Percentiles rank a stretch among this genome's conserved stretches.
phyloP scores from a whole-genome alignment of 2,888 invertebrate genomes.

The Chrysodeixis includens region DNA sequence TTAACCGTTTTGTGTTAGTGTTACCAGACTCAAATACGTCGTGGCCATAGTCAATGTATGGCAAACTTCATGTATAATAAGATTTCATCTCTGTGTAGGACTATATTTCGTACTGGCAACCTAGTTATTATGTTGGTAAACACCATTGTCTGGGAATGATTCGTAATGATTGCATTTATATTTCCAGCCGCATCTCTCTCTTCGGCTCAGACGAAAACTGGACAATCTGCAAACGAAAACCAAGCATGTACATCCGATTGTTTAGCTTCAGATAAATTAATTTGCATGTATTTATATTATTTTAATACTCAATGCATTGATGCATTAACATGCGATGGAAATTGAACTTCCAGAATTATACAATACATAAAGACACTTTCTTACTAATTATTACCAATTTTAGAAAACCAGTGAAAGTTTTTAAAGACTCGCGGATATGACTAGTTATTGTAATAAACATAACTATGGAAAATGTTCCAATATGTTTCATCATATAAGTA shows the following conservation, averaged over 20 bases:
- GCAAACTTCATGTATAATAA: slow-evolving; percentile 46
- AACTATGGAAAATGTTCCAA: too few species aligned
- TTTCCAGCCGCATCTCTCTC: slow-evolving; percentile 76
- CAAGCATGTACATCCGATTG: background rate
- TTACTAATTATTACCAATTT: too few species aligned
- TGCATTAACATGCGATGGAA: too few species aligned
- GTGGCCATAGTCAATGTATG: slow-evolving; percentile 52
- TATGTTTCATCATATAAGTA: background rate
- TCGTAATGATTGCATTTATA: slow-evolving; percentile 81
- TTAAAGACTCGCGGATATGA: too few species aligned
- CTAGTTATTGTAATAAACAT: too few species aligned
- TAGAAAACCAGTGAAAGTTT: too few species aligned
- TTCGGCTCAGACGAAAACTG: slow-evolving; percentile 80
- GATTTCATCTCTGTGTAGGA: slow-evolving; percentile 50
- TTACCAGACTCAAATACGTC: slow-evolving; percentile 64
- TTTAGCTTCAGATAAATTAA: background rate
- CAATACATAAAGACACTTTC: too few species aligned
- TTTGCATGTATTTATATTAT: too few species aligned
- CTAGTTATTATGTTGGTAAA: slow-evolving; percentile 70
- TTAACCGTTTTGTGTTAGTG: slow-evolving; percentile 70
- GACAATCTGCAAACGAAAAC: slow-evolving; percentile 73
- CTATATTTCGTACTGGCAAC: slow-evolving; percentile 73
- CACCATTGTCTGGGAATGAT: slow-evolving; percentile 85
- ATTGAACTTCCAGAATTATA: too few species aligned
- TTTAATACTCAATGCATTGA: too few species aligned